Conservation (phyloP, 1,140 invertebrate genomes). For the Sogatella furcifera region DNA sequence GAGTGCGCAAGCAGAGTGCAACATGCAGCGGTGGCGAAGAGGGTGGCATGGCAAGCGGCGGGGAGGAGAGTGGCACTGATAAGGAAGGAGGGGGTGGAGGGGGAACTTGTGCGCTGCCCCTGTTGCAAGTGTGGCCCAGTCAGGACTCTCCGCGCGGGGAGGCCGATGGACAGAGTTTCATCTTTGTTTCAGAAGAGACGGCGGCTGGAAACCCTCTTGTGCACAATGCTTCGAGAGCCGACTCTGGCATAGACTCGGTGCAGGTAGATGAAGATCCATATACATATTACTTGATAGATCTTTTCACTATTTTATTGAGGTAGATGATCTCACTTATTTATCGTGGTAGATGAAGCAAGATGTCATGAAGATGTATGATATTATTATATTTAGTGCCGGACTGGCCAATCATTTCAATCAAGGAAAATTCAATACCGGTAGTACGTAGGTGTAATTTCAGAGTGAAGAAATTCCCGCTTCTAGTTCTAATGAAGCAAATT, state of each 20-base stretch:
- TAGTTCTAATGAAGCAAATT: too few relatives aligned
- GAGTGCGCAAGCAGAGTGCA: conserved; percentile 14
- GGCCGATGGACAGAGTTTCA: conserved; percentile 52
- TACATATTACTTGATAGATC: too few relatives aligned
- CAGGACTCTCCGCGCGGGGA: conserved; percentile 55
- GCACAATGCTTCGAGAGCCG: conserved; percentile 29
- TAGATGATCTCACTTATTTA: too few relatives aligned
- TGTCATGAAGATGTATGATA: too few relatives aligned
- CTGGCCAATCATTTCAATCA: too few relatives aligned
- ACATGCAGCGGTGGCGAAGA: conserved; percentile 9
- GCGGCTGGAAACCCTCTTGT: background rate
- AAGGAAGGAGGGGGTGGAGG: background rate
- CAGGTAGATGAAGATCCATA: conserved; percentile 40
- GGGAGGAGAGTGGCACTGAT: background rate
- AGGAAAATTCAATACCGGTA: too few relatives aligned
- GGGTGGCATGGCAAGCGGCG: background rate
- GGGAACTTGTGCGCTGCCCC: background rate
- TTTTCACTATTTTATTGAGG: too few relatives aligned
- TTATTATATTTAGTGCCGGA: too few relatives aligned
- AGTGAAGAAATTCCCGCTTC: too few relatives aligned
- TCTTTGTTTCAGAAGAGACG: conserved; percentile 41
- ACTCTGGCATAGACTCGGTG: conserved; percentile 57
- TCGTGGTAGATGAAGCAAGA: too few relatives aligned
- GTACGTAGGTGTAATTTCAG: too few relatives aligned
- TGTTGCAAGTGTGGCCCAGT: conserved; percentile 38